Evolutionary conservation across 1,140 invertebrate species (phyloP).

Genomic region (Hyphantria cunea): DNA sequence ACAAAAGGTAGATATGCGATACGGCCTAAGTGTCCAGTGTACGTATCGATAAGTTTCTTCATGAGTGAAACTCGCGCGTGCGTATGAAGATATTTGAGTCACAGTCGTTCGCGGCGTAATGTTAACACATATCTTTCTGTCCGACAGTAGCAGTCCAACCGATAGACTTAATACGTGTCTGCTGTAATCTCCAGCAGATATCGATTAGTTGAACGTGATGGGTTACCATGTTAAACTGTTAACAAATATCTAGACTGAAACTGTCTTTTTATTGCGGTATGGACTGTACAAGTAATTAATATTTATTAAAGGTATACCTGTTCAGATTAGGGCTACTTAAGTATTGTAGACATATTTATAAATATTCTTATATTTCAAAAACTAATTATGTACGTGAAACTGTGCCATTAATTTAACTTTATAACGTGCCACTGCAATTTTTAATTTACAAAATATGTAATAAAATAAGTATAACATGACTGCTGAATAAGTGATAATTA

Average conservation of each 20-base stretch:
- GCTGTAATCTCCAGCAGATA: slow-evolving; percentile 15
- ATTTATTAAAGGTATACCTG: slow-evolving; percentile 43
- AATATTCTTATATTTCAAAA: slow-evolving; percentile 74
- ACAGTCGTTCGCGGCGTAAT: slow-evolving; percentile 37
- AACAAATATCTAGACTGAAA: slow-evolving; percentile 19
- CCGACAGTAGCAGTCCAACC: slow-evolving; percentile 40
- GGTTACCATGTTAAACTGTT: slow-evolving; percentile 5
- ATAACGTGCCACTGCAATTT: slow-evolving; percentile 75
- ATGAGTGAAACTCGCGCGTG: slow-evolving; percentile 18
- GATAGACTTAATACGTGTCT: slow-evolving; percentile 17
- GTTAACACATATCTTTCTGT: slow-evolving; percentile 67
- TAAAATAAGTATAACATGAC: slow-evolving; percentile 73
- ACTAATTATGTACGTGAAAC: slow-evolving; percentile 74
- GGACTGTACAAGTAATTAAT: slow-evolving; percentile 27
- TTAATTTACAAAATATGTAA: slow-evolving; percentile 50
- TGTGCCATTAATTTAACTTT: slow-evolving; percentile 80
- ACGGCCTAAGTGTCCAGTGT: slow-evolving; percentile 63
- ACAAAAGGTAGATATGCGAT: slow-evolving; percentile 68
- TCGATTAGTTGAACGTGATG: slow-evolving; percentile 19
- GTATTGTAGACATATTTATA: slow-evolving; percentile 59
- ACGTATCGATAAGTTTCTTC: slow-evolving; percentile 39
- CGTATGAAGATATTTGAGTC: slow-evolving; percentile 20
- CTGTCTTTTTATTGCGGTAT: slow-evolving; percentile 14
- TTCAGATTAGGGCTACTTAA: slow-evolving; percentile 46
- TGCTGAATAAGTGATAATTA: slow-evolving; percentile 77